Conservation (phyloP, 1,140 invertebrate genomes). For the Brachionus sp. region DNA sequence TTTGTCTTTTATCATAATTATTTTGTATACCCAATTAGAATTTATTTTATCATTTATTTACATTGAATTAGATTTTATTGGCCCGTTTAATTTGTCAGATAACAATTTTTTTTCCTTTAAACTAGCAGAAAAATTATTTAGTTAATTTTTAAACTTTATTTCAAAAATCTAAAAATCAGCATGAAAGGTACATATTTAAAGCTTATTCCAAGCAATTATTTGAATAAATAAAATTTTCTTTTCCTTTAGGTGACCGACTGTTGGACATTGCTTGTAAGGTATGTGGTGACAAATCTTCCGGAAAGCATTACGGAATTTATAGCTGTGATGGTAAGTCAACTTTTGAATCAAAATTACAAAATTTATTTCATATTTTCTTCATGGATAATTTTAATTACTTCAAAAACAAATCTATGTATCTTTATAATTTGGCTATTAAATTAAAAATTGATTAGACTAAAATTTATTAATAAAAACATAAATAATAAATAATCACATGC, state of each 20-base stretch:
- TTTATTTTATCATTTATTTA: neutral
- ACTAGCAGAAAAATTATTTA: slow-evolving; percentile 34
- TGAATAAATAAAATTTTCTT: neutral
- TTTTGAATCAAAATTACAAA: neutral
- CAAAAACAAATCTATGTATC: too few species aligned
- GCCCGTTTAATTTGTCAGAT: neutral
- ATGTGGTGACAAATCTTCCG: slow-evolving; percentile 84
- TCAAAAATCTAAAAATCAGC: neutral
- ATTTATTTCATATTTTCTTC: slow-evolving; percentile 46
- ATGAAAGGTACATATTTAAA: neutral
- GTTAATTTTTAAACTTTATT: slow-evolving; percentile 24
- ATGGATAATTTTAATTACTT: neutral
- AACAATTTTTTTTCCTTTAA: neutral
- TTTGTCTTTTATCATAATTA: neutral
- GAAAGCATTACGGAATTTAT: slow-evolving; percentile 85
- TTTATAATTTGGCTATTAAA: too few species aligned
- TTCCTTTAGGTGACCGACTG: slow-evolving; percentile 71
- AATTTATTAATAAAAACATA: too few species aligned
- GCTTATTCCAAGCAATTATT: neutral
- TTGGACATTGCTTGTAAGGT: slow-evolving; percentile 82
- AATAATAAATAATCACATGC: too few species aligned
- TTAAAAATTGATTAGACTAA: too few species aligned
- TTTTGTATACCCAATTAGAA: neutral
- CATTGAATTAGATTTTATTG: too few species aligned
- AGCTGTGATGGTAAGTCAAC: slow-evolving; percentile 65